phyloP scores from a whole-genome alignment of 2,797 vertebrate genomes.

The Micrastur ruficollis region DNA sequence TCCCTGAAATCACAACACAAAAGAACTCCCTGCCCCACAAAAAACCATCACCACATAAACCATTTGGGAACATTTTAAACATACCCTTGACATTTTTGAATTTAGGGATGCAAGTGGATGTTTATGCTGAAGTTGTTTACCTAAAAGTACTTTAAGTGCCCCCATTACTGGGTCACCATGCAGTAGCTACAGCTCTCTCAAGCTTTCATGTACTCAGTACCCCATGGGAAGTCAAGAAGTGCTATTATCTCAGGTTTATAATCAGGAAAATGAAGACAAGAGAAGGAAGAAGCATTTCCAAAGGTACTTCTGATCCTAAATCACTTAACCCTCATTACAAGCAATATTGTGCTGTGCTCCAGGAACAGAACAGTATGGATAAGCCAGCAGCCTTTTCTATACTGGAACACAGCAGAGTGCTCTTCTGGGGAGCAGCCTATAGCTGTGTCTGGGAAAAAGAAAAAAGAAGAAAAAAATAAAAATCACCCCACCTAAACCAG shows the following conservation, averaged over 20 bases:
- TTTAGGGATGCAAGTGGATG: neutral
- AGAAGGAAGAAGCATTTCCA: neutral
- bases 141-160: neutral
- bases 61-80: neutral
- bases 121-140: neutral
- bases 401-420: neutral
- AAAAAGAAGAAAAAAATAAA: too few relatives aligned
- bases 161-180: neutral
- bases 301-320: neutral
- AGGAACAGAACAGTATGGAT: neutral
- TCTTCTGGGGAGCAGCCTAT: neutral
- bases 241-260: neutral
- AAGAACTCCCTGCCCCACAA: neutral
- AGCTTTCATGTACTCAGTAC: neutral
- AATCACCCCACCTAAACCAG: neutral
- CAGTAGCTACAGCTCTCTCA: neutral
- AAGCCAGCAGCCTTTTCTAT: neutral
- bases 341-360: neutral
- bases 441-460: neutral
- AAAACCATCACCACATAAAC: neutral
- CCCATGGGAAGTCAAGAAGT: neutral
- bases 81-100: neutral
- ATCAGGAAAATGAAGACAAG: neutral
- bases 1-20: neutral
- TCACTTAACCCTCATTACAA: neutral